Conservation (phyloP, 2,888 invertebrate species). For the Folsomia manolachei region DNA sequence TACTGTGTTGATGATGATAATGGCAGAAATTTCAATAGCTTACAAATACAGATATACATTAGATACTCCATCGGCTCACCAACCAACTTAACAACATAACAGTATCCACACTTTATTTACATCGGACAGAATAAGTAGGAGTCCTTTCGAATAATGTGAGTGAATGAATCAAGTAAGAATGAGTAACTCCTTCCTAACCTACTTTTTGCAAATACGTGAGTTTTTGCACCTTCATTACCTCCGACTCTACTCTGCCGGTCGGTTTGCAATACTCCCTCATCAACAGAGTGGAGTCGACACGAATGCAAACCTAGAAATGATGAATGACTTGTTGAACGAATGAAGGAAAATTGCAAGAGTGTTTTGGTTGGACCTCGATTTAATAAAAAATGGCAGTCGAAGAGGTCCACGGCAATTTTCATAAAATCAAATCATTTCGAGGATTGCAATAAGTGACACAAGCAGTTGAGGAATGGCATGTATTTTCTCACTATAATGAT, state of each 20-base stretch:
- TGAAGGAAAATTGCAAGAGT: too few relatives aligned
- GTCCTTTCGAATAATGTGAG: not conserved
- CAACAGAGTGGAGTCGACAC: not conserved
- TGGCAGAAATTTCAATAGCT: not conserved
- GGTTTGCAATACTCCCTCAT: not conserved
- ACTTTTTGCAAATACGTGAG: conserved; percentile 4
- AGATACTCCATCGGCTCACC: too few relatives aligned
- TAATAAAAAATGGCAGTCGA: not conserved
- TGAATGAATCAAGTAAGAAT: not conserved
- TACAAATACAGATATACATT: too few relatives aligned
- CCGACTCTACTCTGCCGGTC: too few relatives aligned
- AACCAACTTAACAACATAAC: not conserved
- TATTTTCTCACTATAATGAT: too few relatives aligned
- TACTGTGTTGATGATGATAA: not conserved
- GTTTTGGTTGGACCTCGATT: too few relatives aligned
- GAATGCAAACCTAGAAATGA: not conserved
- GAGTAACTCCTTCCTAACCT: conserved; percentile 2
- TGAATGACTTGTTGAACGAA: not conserved
- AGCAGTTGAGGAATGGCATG: too few relatives aligned
- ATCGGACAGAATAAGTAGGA: not conserved
- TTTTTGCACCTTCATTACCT: conserved; percentile 5
- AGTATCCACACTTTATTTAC: not conserved
- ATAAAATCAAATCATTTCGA: not conserved
- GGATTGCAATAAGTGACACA: not conserved
- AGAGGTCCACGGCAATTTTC: not conserved